Conservation (phyloP, 2,888 invertebrate genomes). For the Allolobophora icterica region DNA sequence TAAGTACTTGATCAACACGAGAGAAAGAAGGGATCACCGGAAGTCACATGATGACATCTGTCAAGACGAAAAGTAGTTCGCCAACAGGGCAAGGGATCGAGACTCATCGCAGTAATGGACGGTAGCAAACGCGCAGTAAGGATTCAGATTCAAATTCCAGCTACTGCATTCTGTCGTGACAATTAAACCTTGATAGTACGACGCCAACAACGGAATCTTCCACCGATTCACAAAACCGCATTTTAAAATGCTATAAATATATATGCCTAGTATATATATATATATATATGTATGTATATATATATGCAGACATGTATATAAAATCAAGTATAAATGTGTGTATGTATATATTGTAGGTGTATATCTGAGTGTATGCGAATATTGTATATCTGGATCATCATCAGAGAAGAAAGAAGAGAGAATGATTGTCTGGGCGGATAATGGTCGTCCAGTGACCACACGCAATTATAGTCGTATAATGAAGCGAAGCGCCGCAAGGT, state of each 20-base stretch:
- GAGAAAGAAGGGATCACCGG: neutral
- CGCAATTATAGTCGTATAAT: neutral
- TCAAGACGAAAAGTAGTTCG: neutral
- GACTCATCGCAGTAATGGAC: neutral
- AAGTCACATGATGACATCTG: neutral
- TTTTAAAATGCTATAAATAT: neutral
- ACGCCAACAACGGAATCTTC: neutral
- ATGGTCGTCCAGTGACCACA: neutral
- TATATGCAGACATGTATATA: neutral
- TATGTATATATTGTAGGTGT: no score
- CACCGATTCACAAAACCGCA: neutral
- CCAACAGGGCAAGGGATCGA: neutral
- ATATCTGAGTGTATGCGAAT: neutral
- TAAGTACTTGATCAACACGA: neutral
- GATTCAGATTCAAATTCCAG: neutral
- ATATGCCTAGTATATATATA: neutral
- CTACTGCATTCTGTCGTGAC: neutral
- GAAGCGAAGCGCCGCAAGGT: conserved; percentile 9
- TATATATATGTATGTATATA: neutral
- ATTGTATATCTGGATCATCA: neutral
- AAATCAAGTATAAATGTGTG: no score
- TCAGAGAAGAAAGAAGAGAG: neutral
- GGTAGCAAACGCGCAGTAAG: neutral
- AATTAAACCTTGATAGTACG: neutral
- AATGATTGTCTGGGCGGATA: neutral